phyloP scores from a whole-genome alignment of 2,113 vertebrate species.

The Elaphurus davidianus region DNA sequence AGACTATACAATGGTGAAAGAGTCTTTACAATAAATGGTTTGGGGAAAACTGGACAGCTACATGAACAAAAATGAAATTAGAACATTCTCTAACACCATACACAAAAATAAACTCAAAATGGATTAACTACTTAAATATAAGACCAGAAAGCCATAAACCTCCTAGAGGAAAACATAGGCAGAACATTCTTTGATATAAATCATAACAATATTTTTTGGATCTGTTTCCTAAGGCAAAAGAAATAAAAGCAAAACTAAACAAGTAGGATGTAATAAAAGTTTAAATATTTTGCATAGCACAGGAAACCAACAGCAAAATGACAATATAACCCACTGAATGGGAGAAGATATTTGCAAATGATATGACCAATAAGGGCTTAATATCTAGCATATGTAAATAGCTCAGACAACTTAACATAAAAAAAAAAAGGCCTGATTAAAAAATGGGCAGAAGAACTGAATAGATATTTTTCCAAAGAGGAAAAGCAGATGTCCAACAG shows the following conservation, averaged over 20 bases:
- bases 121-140: background rate
- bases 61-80: background rate
- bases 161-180: background rate
- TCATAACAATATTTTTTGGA: background rate
- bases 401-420: background rate
- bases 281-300: background rate
- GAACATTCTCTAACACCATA: background rate
- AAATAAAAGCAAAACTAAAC: background rate
- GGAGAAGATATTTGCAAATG: background rate
- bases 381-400: background rate
- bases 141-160: background rate
- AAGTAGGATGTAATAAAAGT: background rate
- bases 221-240: background rate
- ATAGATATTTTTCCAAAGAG: background rate
- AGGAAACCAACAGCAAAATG: background rate
- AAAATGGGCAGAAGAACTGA: background rate
- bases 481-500: background rate
- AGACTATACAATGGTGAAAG: background rate
- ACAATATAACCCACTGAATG: background rate
- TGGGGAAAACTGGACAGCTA: background rate
- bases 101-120: background rate
- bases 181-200: background rate
- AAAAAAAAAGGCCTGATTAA: background rate
- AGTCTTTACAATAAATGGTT: background rate
- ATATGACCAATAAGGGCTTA: background rate